phyloP scores from a whole-genome alignment of 1,140 invertebrate genomes.

The Diprion similis region DNA sequence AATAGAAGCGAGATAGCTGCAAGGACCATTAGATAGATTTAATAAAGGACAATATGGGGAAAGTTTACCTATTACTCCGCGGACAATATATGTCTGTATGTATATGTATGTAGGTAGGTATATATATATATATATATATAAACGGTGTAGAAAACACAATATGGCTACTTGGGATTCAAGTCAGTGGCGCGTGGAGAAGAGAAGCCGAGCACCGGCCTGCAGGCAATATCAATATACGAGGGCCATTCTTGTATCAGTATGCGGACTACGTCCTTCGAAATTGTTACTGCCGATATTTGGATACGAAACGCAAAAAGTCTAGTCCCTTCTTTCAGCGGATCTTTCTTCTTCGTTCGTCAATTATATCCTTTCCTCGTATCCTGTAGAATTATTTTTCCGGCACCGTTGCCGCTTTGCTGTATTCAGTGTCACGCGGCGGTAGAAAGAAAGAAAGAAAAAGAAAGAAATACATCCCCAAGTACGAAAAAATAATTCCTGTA shows the following conservation, averaged over 20 bases:
- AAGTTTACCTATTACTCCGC: background rate
- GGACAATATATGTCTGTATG: background rate
- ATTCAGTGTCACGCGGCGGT: no score
- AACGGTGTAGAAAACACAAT: slow-evolving; percentile 5
- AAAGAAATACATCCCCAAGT: no score
- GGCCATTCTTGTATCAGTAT: slow-evolving; percentile 7
- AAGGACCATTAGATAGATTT: background rate
- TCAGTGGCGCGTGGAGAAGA: background rate
- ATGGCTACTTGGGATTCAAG: slow-evolving; percentile 7
- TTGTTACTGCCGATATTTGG: slow-evolving; percentile 6
- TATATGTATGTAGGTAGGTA: no score
- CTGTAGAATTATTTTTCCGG: no score
- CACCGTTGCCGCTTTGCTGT: no score
- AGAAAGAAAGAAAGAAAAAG: no score
- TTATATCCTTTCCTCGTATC: no score
- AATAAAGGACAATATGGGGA: slow-evolving; percentile 2
- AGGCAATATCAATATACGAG: slow-evolving; percentile 5
- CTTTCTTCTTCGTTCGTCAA: background rate
- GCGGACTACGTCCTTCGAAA: background rate
- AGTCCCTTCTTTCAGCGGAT: background rate
- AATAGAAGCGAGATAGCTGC: background rate
- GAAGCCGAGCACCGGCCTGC: background rate
- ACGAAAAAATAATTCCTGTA: no score
- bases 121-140: background rate
- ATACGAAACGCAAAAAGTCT: slow-evolving; percentile 1